Conservation (phyloP, 1,140 invertebrate genomes). For the Leptinotarsa lineolata region DNA sequence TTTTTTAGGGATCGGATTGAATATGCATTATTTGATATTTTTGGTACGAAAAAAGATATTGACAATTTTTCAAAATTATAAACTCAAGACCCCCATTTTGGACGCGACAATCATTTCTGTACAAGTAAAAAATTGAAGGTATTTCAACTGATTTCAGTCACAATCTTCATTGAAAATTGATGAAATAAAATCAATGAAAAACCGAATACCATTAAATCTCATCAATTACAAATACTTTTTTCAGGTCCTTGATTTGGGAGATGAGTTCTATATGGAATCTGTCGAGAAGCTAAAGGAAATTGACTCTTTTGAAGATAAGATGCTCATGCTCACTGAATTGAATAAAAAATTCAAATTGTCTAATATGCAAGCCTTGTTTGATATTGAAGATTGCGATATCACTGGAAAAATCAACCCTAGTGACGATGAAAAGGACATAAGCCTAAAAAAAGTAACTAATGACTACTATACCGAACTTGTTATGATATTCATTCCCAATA, state of each 20-base stretch:
- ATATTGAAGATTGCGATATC: conserved; percentile 52
- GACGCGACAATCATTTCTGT: too few relatives aligned
- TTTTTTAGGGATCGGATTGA: too few relatives aligned
- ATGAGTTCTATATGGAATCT: conserved; percentile 58
- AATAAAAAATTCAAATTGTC: conserved; percentile 49
- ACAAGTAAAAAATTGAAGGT: too few relatives aligned
- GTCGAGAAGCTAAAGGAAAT: conserved; percentile 56
- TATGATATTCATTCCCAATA: too few relatives aligned
- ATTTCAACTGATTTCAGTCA: too few relatives aligned
- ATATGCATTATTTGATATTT: too few relatives aligned
- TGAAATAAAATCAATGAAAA: too few relatives aligned
- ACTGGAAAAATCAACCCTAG: conserved; percentile 49
- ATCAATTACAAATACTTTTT: not conserved
- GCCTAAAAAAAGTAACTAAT: conserved; percentile 52
- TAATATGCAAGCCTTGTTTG: conserved; percentile 50
- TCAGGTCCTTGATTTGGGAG: conserved; percentile 57
- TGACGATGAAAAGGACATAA: conserved; percentile 55
- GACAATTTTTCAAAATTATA: too few relatives aligned
- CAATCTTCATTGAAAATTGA: too few relatives aligned
- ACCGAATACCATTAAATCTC: too few relatives aligned
- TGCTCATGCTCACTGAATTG: conserved; percentile 51
- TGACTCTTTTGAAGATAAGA: conserved; percentile 48
- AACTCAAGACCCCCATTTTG: too few relatives aligned
- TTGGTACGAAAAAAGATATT: too few relatives aligned
- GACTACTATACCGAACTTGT: not conserved